phyloP scores from a whole-genome alignment of 2,113 vertebrate species.

The Carlito syrichta region DNA sequence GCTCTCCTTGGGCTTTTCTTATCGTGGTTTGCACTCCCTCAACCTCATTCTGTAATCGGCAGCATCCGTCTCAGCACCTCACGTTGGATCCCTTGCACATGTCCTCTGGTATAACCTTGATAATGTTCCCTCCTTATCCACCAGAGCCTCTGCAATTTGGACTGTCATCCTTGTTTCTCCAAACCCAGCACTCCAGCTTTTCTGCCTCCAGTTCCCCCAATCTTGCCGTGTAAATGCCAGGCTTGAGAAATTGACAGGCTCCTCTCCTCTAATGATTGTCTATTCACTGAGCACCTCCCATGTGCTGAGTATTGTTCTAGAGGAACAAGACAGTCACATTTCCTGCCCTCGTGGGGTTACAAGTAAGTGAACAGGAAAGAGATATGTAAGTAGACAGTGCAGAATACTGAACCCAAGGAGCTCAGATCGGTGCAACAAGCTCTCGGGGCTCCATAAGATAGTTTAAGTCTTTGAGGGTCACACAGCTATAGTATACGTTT shows the following conservation, averaged over 20 bases:
- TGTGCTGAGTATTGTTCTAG: rapidly evolving
- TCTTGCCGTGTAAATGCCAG: background rate
- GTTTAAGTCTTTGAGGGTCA: background rate
- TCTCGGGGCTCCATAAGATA: rapidly evolving
- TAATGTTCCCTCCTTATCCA: background rate
- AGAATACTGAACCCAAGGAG: rapidly evolving
- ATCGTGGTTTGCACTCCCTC: conserved; percentile 52
- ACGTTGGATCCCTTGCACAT: background rate
- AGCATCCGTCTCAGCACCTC: conserved; percentile 32
- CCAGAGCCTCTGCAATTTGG: background rate
- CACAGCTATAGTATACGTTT: background rate
- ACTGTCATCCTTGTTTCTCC: background rate
- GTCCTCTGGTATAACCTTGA: conserved; percentile 19
- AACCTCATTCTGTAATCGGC: conserved; percentile 48
- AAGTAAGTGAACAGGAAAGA: background rate
- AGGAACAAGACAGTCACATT: rapidly evolving
- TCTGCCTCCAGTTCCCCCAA: background rate
- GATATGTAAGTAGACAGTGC: background rate
- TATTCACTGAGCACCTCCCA: rapidly evolving
- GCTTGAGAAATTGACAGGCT: rapidly evolving
- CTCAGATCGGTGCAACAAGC: background rate
- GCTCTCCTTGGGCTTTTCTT: conserved; percentile 75
- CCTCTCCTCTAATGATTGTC: rapidly evolving
- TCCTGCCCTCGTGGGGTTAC: background rate
- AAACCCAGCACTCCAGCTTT: background rate